Percentiles rank a stretch among this genome's conserved stretches.
Evolutionary conservation across 2,797 vertebrate genomes (phyloP).

Genomic region (Lithobates pipiens): DNA sequence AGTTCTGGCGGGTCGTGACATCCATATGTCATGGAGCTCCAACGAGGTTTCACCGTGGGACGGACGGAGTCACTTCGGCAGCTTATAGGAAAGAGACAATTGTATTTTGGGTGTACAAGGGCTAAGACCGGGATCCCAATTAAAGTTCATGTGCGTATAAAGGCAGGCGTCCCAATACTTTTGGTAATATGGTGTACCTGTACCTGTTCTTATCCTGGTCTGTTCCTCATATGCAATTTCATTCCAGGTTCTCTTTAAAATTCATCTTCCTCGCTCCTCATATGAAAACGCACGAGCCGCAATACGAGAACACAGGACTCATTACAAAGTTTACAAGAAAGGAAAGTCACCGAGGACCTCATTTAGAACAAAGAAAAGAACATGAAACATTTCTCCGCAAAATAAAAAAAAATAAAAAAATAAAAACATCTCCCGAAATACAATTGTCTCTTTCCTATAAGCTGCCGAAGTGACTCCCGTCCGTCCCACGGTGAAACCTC

Average conservation of each 20-base stretch:
- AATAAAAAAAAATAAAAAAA: not conserved
- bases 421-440: not conserved
- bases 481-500: conserved; percentile 17
- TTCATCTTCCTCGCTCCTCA: not conserved
- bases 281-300: not conserved
- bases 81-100: conserved; percentile 53
- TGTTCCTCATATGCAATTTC: no score
- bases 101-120: no score
- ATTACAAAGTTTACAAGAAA: conserved; percentile 30
- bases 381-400: not conserved
- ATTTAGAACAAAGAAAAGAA: conserved; percentile 42
- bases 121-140: no score
- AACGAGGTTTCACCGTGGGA: conserved; percentile 41
- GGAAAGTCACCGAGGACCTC: conserved; percentile 45
- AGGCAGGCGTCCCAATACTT: no score
- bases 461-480: conserved; percentile 59
- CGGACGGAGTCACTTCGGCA: conserved; percentile 57
- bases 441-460: conserved; percentile 47
- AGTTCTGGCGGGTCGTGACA: conserved; percentile 73
- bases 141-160: no score
- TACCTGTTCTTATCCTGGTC: no score
- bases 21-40: conserved; percentile 66
- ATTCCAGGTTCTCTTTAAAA: not conserved
- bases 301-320: conserved; percentile 13
- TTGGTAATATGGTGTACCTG: no score